Percentiles rank a stretch among this genome's conserved stretches.
These are phyloP conservation scores for Allygus modestus DNA, from an alignment of 2,888 invertebrate genomes.

Conservation along the genomic window DNA sequence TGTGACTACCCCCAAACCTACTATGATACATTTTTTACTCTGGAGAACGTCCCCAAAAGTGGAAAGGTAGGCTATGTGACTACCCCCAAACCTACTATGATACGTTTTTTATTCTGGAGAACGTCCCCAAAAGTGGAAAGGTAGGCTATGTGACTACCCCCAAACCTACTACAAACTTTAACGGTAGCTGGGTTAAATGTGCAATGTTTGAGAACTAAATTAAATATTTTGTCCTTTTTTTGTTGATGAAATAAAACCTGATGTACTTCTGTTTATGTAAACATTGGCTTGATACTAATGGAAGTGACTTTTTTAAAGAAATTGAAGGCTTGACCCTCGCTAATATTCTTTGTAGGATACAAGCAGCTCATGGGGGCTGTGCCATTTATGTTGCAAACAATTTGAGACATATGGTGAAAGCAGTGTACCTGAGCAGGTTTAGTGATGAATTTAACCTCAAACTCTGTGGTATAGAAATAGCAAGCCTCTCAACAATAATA, in stretches of 20 bases:
- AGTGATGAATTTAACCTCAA: background rate
- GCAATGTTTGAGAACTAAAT: slow-evolving; percentile 32
- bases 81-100: too few species aligned
- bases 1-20: slow-evolving; percentile 2
- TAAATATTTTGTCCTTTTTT: background rate
- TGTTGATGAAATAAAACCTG: background rate
- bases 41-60: background rate
- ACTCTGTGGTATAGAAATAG: background rate
- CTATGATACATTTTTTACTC: slow-evolving; percentile 18
- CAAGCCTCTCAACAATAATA: background rate
- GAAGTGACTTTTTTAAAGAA: background rate
- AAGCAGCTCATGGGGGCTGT: background rate
- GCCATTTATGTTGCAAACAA: background rate
- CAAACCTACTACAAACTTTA: background rate
- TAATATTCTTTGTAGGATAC: background rate
- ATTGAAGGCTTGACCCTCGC: background rate
- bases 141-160: too few species aligned
- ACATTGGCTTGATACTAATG: background rate
- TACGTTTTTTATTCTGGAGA: background rate
- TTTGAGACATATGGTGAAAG: background rate
- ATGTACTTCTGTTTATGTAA: slow-evolving; percentile 8
- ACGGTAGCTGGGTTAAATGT: background rate
- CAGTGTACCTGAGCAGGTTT: background rate
- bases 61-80: background rate
- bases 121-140: background rate